A percentile compares a stretch with the other conserved stretches of the same genome.
Conservation (phyloP, 1,140 invertebrate genomes). For the Streblospio benedicti region DNA sequence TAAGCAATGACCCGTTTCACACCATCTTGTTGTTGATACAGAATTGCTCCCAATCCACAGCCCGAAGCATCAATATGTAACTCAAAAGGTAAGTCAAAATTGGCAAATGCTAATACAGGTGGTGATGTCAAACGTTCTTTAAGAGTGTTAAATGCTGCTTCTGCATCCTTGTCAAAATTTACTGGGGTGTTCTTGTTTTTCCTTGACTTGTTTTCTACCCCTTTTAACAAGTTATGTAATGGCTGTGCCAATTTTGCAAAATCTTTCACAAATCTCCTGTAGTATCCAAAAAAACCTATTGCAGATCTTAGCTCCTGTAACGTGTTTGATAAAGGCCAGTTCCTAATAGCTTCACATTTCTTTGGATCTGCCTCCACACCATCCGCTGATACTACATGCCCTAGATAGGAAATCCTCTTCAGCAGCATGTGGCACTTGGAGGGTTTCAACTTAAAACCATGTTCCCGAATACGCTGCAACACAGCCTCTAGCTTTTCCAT, state of each 20-base stretch:
- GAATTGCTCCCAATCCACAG: neutral
- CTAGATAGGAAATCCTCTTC: constrained; percentile 38
- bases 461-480: constrained; percentile 31
- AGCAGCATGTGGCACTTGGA: constrained; percentile 32
- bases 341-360: neutral
- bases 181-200: neutral
- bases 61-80: no score
- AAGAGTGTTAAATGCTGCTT: no score
- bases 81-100: neutral
- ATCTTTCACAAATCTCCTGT: neutral
- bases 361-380: constrained; percentile 12
- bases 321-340: neutral
- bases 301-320: no score
- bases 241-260: neutral
- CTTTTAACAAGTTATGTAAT: neutral
- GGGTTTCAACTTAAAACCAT: constrained; percentile 46
- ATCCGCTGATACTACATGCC: constrained; percentile 23
- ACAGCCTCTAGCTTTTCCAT: constrained; percentile 34
- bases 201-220: neutral
- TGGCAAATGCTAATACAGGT: neutral
- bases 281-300: no score
- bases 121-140: neutral
- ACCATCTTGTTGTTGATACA: neutral
- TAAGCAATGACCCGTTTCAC: neutral
- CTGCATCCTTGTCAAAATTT: no score